Evolutionary conservation across 2,797 vertebrate species (phyloP).

Genomic region (Pristis pectinata): DNA sequence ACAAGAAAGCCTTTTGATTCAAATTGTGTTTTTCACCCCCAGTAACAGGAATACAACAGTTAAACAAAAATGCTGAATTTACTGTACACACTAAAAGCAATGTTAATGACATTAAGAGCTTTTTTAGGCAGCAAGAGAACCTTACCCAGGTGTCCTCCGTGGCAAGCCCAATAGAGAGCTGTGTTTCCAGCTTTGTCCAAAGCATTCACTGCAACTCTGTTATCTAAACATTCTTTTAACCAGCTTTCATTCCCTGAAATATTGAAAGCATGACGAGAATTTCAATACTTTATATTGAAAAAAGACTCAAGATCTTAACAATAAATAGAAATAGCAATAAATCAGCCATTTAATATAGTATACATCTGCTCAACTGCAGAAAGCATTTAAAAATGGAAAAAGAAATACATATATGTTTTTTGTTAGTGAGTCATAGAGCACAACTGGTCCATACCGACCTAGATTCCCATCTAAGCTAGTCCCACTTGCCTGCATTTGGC

Average conservation of each 20-base stretch:
- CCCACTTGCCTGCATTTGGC: too few relatives aligned
- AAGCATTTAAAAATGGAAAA: not conserved
- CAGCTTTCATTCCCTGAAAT: constrained; percentile 88
- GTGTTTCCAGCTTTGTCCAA: constrained; percentile 97
- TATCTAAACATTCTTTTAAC: constrained; percentile 93
- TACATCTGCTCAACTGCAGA: not conserved
- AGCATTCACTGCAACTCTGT: constrained; percentile 88
- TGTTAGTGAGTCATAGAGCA: too few relatives aligned
- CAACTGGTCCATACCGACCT: too few relatives aligned
- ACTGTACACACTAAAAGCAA: not conserved
- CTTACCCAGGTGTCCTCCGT: constrained; percentile 91
- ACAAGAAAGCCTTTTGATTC: not conserved
- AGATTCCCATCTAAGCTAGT: too few relatives aligned
- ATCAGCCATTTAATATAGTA: not conserved
- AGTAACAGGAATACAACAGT: not conserved
- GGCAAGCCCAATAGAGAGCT: constrained; percentile 91
- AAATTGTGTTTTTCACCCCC: not conserved
- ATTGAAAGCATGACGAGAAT: not conserved
- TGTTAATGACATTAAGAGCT: not conserved
- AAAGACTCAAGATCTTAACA: not conserved
- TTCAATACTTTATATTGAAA: not conserved
- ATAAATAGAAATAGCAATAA: not conserved
- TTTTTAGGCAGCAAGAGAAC: not conserved
- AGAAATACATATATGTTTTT: not conserved
- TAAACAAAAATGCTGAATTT: not conserved